Evolutionary conservation across 1,140 invertebrate genomes (phyloP), one percentile per base, ranked within the genome.

Genomic region (Lasioglossum albipes): DNA sequence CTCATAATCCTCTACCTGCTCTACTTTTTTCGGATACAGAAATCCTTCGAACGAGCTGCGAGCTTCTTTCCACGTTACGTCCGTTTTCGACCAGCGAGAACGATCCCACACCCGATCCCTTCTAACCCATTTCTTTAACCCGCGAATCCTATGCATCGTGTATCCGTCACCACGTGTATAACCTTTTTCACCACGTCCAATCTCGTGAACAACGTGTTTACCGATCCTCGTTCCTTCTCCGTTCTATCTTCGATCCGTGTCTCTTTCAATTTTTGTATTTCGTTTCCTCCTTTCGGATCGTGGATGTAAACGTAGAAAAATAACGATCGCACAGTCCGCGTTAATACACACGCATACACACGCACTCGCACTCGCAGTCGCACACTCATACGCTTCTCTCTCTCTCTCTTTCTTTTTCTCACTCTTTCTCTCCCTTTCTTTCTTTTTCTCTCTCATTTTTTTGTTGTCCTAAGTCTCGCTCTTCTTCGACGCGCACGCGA

Each of bases 241-340:
- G 77, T 13, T 68, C 12, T 16, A 12, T 10, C 45, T 18, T 71
- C 75, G 18, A 13, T 75, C n/a, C 49, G 45, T 64, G 12, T 12
- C 52, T 41, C 36, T 18, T 0, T 61, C 45, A n/a, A n/a, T 22
- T 7, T 71, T n/a, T 10, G 61, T 76, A 45, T 57, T 18, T 79
- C 22, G 49, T 59, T 22, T 54, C 41, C 12, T 45, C 70, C 64
- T 74, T 67, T 42, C 54, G 64, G 68, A 71, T 77, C 82, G 79
- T 80, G 84, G 81, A 81, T 86, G 84, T 66, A 84, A 79, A 86
- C 77, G 84, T 87, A 84, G 81, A 87, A 87, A 86, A 87, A 87
- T 86, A 87, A 86, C 85, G 81, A 83, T 76, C 80, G 84, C 84
- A 75, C 76, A 71, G 82, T 86, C 83, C 80, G 72, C 68, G 81